A percentile compares a stretch with the other conserved stretches of the same genome.
Conservation (phyloP, 1,140 invertebrate species). For the Brachionus rubens region DNA sequence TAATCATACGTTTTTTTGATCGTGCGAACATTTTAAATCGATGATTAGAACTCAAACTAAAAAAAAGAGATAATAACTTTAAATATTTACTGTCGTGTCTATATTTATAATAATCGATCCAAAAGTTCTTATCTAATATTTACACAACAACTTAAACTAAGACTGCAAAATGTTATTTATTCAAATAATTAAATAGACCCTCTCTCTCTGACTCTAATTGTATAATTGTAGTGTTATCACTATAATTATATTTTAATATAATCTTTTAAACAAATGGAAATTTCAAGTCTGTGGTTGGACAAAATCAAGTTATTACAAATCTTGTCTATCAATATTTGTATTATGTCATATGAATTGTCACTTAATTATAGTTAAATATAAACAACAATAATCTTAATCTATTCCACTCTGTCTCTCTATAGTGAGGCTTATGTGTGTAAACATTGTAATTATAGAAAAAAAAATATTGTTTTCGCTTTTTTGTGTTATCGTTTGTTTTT, state of each 20-base stretch:
- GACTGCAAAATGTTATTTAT: slow-evolving; percentile 24
- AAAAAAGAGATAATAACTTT: no score
- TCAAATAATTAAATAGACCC: no score
- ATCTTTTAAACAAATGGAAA: slow-evolving; percentile 24
- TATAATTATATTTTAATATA: slow-evolving; percentile 38
- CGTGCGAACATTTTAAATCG: slow-evolving; percentile 33
- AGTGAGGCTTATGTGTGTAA: no score
- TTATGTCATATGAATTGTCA: slow-evolving; percentile 27
- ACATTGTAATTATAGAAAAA: no score
- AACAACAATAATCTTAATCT: neutral
- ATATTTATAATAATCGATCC: neutral
- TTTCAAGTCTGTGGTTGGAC: slow-evolving; percentile 35
- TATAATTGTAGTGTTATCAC: no score
- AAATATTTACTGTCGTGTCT: slow-evolving; percentile 25
- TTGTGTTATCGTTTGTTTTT: no score
- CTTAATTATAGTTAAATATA: slow-evolving; percentile 33
- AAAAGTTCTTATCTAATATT: slow-evolving; percentile 28
- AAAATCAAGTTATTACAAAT: slow-evolving; percentile 16
- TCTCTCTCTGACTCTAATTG: no score
- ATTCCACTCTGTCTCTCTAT: no score
- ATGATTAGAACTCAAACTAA: no score
- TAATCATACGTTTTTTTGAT: no score
- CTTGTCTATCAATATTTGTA: neutral
- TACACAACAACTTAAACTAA: no score
- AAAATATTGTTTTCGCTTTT: no score